Evolutionary conservation across 2,888 invertebrate species (phyloP), one percentile per base, ranked within the genome.

Genomic region (Salpingus planirostris): DNA sequence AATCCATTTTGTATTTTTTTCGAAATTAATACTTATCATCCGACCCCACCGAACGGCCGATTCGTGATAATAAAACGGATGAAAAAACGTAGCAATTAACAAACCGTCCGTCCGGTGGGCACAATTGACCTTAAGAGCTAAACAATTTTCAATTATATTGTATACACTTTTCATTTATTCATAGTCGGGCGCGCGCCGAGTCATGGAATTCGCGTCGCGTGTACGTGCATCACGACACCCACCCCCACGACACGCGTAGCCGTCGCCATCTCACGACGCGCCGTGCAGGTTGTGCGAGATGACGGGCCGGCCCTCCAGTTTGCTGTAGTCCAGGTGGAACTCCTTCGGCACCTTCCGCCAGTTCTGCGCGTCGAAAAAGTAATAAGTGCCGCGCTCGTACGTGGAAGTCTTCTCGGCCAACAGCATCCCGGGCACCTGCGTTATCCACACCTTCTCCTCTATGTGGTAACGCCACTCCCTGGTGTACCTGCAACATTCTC

Each of bases 401-500:
- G 89, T 88, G 55, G 82, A 80, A 47, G 92, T 95, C 70, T 96
- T 97, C 67, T 97, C 92, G 54, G 88, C 78, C 60, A 91, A 84
- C 51, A 87, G 83, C 74, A 92, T 83, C 53, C 93, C 93, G 49
- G 93, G 93, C 57, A 92, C 92, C 68, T 95, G 86, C 55, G 95
- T 96, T 66, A 96, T 92, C 96, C 96, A 96, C 59, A 97, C 91
- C 67, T 93, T 89, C 66, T 98, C 97, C 65, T 95, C 93, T 75
- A 86, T 96, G 69, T 98, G 97, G 75, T 93, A 98, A 71, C 98
- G 81, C 98, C 98, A 98, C 63, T 98, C 97, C 62, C 98, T 80
- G 68, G 81, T 89, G 69, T 96, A 96, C 67, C 96, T 96, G 61
- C 11, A 53, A 47, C 11, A 10, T 10, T 7, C 5, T 23, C 4